Conservation (phyloP, 1,140 invertebrate genomes). For the Habropoda laboriosa region DNA sequence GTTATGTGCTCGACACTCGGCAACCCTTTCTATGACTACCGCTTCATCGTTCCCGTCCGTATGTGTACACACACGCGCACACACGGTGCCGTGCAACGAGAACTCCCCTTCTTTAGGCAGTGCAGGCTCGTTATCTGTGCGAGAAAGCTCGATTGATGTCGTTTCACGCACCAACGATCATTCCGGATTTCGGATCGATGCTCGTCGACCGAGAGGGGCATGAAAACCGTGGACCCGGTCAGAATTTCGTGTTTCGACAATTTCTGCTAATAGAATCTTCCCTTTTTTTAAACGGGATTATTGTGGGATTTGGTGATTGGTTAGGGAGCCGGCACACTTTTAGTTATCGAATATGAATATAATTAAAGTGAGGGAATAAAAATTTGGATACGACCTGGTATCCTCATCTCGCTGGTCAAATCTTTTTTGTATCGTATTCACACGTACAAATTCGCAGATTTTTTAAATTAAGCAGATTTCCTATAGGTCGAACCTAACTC, state of each 20-base stretch:
- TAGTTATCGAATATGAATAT: too few relatives aligned
- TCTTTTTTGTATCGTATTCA: too few relatives aligned
- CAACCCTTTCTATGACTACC: conserved; percentile 45
- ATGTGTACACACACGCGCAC: neutral
- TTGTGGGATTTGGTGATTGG: too few relatives aligned
- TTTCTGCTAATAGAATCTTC: too few relatives aligned
- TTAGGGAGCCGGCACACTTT: too few relatives aligned
- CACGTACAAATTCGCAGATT: too few relatives aligned
- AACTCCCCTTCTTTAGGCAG: neutral
- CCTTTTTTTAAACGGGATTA: too few relatives aligned
- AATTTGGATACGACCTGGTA: too few relatives aligned
- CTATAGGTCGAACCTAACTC: too few relatives aligned
- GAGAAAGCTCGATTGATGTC: conserved; percentile 44
- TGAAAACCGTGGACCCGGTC: neutral
- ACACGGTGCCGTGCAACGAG: neutral
- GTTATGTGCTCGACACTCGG: conserved; percentile 43
- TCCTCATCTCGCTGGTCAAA: too few relatives aligned
- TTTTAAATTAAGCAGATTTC: too few relatives aligned
- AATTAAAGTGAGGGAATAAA: too few relatives aligned
- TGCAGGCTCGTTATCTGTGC: conserved; percentile 42
- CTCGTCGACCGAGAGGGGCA: neutral
- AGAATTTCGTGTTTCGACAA: neutral
- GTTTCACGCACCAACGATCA: conserved; percentile 37
- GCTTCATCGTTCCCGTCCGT: conserved; percentile 27
- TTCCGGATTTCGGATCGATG: conserved; percentile 10